Conservation (phyloP, 2,113 vertebrate species). For the Atherinomorus stipes region DNA sequence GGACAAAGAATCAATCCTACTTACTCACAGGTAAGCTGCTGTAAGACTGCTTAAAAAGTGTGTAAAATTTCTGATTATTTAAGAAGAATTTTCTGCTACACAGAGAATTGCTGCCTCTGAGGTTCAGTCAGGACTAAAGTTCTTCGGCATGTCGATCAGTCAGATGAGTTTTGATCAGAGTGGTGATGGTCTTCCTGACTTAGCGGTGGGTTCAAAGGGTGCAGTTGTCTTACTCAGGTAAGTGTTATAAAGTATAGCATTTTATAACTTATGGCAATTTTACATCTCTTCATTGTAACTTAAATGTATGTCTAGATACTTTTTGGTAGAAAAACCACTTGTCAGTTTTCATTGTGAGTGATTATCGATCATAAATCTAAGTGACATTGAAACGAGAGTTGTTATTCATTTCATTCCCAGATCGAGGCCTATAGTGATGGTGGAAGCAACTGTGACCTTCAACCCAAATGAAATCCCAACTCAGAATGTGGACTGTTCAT, state of each 20-base stretch:
- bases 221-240: constrained; percentile 81
- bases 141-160: too few species aligned
- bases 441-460: constrained; percentile 36
- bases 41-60: not conserved
- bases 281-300: too few species aligned
- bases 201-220: too few species aligned
- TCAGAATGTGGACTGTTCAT: constrained; percentile 47
- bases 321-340: too few species aligned
- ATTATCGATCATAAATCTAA: too few species aligned
- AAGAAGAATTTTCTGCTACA: not conserved
- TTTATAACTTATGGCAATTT: too few species aligned
- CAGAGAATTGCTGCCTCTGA: constrained; percentile 80
- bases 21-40: constrained; percentile 75
- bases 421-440: constrained; percentile 76
- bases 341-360: constrained; percentile 7
- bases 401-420: constrained; percentile 66
- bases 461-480: constrained; percentile 60
- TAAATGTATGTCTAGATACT: too few species aligned
- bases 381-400: too few species aligned
- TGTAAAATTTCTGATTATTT: not conserved
- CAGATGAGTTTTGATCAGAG: too few species aligned
- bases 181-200: too few species aligned
- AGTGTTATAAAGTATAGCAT: not conserved
- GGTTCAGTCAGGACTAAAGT: too few species aligned
- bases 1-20: too few species aligned